Evolutionary conservation across 2,888 invertebrate species (phyloP), one percentile per base, ranked within the genome.

Genomic region (Napeogenes sylphis): DNA sequence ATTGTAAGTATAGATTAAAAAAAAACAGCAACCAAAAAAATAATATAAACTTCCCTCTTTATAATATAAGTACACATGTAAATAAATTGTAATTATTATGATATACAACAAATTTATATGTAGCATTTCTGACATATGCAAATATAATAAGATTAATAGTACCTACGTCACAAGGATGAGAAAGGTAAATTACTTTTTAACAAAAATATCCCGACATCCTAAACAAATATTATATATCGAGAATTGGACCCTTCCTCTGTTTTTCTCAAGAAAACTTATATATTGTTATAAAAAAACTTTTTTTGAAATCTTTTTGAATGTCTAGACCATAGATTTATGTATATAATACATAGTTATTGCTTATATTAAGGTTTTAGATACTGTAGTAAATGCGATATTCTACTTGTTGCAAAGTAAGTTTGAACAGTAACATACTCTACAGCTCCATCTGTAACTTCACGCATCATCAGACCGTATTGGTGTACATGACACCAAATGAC

Each of bases 401-500:
- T 51, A 51, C 51, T 30, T 30, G 4, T 51, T 51, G 21, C 30
- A 51, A 30, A 51, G 47, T 47, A 47, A 47, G n/a, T 47, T 47
- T 47, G 47, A 30, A 45, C 56, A 53, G 35, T 53, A 32, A 56
- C 61, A 45, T 51, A 53, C 53, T 55, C 5, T 33, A 46, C 45
- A 63, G 57, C 55, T 67, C 64, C 61, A 59, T 61, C 61, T 64
- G 53, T 62, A 64, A 56, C 58, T 67, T 67, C 65, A 67, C 65
- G 67, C 67, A 59, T 65, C 65, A 62, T 65, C 60, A 61, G 51
- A 14, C 55, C 58, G 59, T 59, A 63, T 67, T 66, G 61, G 67
- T 67, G 60, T 67, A 65, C 56, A 65, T 68, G 62, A 68, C 65
- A 65, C 58, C 63, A 65, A 65, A 68, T 63, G 63, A 21, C 63